Evolutionary conservation across 2,797 vertebrate genomes (phyloP).

Genomic region (Luscinia luscinia): DNA sequence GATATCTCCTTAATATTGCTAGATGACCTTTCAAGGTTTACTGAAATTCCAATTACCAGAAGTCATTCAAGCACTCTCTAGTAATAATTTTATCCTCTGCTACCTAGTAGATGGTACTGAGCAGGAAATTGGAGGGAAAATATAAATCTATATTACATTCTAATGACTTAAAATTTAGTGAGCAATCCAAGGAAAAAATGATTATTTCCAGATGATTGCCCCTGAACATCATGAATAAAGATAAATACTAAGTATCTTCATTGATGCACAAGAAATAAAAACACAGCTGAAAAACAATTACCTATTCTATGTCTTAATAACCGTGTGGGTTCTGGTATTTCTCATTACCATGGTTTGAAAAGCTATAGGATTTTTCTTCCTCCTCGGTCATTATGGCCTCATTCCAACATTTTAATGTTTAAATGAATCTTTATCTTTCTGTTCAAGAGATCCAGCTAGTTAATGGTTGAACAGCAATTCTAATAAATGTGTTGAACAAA

Average conservation of each 20-base stretch:
- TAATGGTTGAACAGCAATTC: conserved; percentile 31
- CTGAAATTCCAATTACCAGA: conserved; percentile 44
- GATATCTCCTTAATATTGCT: background rate
- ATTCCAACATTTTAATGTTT: conserved; percentile 24
- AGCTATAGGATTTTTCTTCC: conserved; percentile 15
- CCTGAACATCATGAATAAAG: background rate
- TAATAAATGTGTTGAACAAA: conserved; percentile 40
- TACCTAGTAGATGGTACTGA: background rate
- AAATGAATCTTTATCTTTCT: conserved; percentile 45
- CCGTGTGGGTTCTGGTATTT: background rate
- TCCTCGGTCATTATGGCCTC: background rate
- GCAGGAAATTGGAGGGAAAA: conserved; percentile 12
- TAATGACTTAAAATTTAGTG: conserved; percentile 4
- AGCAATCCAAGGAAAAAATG: background rate
- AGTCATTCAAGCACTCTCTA: conserved; percentile 8
- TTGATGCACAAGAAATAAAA: background rate
- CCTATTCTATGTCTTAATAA: background rate
- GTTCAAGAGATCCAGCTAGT: background rate
- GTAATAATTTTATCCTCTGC: background rate
- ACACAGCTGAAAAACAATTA: background rate
- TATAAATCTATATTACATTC: background rate
- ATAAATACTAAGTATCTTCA: background rate
- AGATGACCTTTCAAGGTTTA: conserved; percentile 15
- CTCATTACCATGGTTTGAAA: background rate
- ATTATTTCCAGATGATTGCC: background rate